Base-by-base conservation (phyloP, 2,888 invertebrate species). In the Tortrix viridana region DNA sequence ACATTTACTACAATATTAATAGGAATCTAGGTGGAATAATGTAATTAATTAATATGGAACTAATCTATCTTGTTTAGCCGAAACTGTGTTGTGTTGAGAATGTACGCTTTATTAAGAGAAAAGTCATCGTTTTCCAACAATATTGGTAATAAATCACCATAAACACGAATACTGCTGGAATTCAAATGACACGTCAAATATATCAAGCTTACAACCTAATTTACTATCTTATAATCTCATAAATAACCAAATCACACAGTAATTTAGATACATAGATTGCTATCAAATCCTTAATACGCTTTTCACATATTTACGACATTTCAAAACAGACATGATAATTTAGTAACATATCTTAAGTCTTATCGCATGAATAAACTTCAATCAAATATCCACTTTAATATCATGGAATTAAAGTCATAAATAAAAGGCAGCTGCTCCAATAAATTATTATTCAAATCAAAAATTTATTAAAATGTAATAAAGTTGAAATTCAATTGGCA, bases 221-320 rank as follows among this genome's bases (percentile, higher is more conserved):
- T 14, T 50, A 37, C 20, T 2, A 32, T 12, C 32, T 12, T 32
- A 32, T 12, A 37, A 14, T 37, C 14, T 20, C 19, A 37, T 50
- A 20, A 50, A 49, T 49, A 32, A 22, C 26, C 20, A 50, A 37
- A 37, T 37, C 19, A 37, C 32, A 19, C 4, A 37, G 32, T 50
- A n/a, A 37, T 37, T 50, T 19, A 32, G 32, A 50, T 32, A 49
- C 49, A 14, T 1, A 20, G 37, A 19, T 50, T 32, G 14, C 37
- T 32, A 18, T 32, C 6, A 48, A 26, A 48, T 16, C 9, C 16
- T 16, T 48, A 18, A 16, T 19, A 49, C 26, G 32, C 5, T 26
- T 49, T 32, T 32, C 32, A 32, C 32, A 49, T 49, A 32, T 32
- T 49, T 32, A 32, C 32, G 32, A 32, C 32, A 32, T 32, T 32